Base-by-base conservation (phyloP, 2,888 invertebrate genomes). In the Chalcosyrphus nemorum region DNA sequence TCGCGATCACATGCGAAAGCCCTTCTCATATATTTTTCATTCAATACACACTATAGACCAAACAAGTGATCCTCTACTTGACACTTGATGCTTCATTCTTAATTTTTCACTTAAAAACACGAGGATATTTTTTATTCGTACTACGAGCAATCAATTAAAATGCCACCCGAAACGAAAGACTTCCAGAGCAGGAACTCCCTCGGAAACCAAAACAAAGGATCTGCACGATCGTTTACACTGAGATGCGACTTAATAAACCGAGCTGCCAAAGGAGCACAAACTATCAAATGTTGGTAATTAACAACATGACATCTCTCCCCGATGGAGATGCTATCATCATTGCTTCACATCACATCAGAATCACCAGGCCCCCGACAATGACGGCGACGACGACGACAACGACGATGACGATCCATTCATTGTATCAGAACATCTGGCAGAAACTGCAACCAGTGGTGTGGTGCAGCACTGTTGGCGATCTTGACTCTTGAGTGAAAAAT, bases 201-300 rank as follows among this genome's bases (percentile, higher is more conserved):
- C 38, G 47, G 17, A 29, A n/a, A 41, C 24, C 52, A 29, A 35
- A 47, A 82, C 72, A 82, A 82, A 82, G 72, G 78, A 82, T 72
- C 50, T 57, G 35, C 66, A 66, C 74, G 52, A 41, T 41, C 38
- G 21, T 61, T 7, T 50, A 29, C 61, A 70, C 70, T 78, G 19
- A n/a, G 35, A 41, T 54, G 76, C 52, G 47, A 66, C 59, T 61
- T 54, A 50, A 61, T 35, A 56, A 70, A 72, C 72, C 21, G 7
- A n/a, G n/a, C n/a, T n/a, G n/a, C n/a, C 66, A 21, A 72, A 47
- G 72, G 54, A 68, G 66, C 66, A 17, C 38, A n/a, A n/a, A 72
- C 71, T 66, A 82, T 82, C 61, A 54, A 82, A 71, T 61, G 77
- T 66, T 82, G 77, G 57, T 77, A 82, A 82, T 82, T 82, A 82